Base-by-base conservation (phyloP, 1,140 invertebrate species). In the Camponotus vicinus region DNA sequence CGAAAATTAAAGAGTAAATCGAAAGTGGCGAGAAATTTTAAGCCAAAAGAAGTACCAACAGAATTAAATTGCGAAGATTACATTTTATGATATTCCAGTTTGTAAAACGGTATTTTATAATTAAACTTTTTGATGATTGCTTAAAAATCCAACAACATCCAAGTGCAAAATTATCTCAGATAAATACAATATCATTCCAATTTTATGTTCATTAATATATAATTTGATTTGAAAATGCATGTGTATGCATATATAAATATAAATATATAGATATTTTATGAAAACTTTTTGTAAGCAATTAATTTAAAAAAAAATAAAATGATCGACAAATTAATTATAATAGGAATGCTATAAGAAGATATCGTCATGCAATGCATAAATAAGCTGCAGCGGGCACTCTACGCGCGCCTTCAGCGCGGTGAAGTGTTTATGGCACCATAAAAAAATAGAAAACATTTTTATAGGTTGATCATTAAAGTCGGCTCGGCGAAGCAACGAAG, bases 391-490 rank as follows among this genome's bases (percentile, higher is more conserved):
- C 69, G 9, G 57, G n/a, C 76, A 57, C 34, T 61, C 11, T 21
- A 69, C 55, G 70, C 59, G 70, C 40, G 79, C 52, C 76, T 91
- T 89, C 75, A 61, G 86, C 79, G 34, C 84, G 27, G 75, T 59
- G 61, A 87, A 73, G 85, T 70, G 87, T 91, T 91, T 91, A 92
- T 88, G 52, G 77, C 52, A 49, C n/a, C 57, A 57, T 91, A 92
- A 92, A 92, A 92, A 85, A 93, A 90, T 90, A 91, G 67, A 69
- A 90, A 93, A 92, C 89, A 92, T 88, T 89, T 93, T 93, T 93
- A 93, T 89, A 87, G 86, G 88, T 75, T 88, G 88, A 92, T 92
- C 92, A 91, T 93, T 93, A 93, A 93, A 92, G 88, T 55, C 88
- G 88, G 71, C 86, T 88, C 37, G 70, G 69, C 76, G 71, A 86